Base-by-base conservation (phyloP, 2,113 vertebrate genomes). In the Ictalurus furcatus region DNA sequence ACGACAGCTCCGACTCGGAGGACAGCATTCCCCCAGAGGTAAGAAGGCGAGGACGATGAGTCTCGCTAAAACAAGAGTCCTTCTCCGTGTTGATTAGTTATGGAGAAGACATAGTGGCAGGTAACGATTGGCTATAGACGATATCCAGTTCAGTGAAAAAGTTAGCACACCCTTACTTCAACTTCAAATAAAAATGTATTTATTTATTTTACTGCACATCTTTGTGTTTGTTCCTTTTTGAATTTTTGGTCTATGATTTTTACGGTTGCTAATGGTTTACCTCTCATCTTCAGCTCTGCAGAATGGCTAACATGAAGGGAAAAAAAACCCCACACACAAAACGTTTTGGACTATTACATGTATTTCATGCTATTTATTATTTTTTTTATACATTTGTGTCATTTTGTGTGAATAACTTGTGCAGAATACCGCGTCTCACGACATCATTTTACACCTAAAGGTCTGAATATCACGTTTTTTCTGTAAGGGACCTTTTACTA, bases 11-110 rank as follows among this genome's bases (percentile, higher is more conserved):
- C 0, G 98, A 99, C 93, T 99, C 98, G 0, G 98, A 99, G 83
- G 98, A 98, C 94, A 99, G 98, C 95, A 97, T 99, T 91, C 97
- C 97, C 16, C 94, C 97, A 0, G 98, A 99, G 98, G 98, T 99
- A 93, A 88, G 48, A 9, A 92, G 95, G 96, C 95, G 94, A 69
- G 2, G 2, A 28, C 6, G 40, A 52, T 0, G 61, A 58, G 2
- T 58, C n/a, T 80, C 44, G 2, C 40, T 9, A 56, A 56, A 80
- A 56, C 23, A 52, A 12, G 34, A 12, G 0, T n/a, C 25, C 37
- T 76, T 44, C 40, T 78, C 25, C 37, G 14, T 48, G 40, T 23
- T n/a, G 25, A n/a, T 80, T 54, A 52, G 2, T n/a, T n/a, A 7
- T 8, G n/a, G 23, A 78, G 34, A 40, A 40, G 19, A 28, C 74